Conservation (phyloP, 2,113 vertebrate genomes). For the Hippotragus niger region DNA sequence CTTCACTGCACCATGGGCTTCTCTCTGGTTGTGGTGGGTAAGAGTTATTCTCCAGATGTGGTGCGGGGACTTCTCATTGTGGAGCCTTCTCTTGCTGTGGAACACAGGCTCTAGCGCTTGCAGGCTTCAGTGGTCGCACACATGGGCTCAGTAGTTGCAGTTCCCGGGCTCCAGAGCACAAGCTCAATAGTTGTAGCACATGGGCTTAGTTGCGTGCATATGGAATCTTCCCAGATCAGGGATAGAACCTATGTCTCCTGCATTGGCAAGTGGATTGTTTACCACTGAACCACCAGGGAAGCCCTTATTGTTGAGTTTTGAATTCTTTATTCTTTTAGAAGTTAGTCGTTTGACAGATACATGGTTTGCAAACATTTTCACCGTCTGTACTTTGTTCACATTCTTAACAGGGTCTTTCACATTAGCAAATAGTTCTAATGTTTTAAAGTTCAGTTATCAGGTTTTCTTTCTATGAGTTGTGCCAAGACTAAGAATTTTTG, state of each 20-base stretch:
- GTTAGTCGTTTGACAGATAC: neutral
- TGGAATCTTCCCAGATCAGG: neutral
- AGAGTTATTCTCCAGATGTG: neutral
- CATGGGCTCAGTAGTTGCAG: neutral
- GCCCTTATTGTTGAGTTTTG: neutral
- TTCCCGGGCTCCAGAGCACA: neutral
- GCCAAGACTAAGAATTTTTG: neutral
- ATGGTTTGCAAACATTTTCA: neutral
- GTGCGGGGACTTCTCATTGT: neutral
- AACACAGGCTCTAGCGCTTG: neutral
- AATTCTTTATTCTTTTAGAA: neutral
- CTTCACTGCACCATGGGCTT: neutral
- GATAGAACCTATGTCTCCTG: neutral
- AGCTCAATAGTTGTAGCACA: neutral
- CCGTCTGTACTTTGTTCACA: neutral
- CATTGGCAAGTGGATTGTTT: neutral
- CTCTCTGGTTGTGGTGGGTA: neutral
- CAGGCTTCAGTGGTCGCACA: neutral
- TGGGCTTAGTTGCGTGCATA: neutral
- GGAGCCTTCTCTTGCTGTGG: neutral
- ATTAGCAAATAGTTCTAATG: neutral
- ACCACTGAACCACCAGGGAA: neutral
- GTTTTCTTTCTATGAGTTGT: neutral
- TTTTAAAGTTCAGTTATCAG: neutral
- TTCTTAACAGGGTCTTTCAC: neutral